Base-by-base conservation (phyloP, 2,113 vertebrate species). In the Dicrurus megarhynchus region DNA sequence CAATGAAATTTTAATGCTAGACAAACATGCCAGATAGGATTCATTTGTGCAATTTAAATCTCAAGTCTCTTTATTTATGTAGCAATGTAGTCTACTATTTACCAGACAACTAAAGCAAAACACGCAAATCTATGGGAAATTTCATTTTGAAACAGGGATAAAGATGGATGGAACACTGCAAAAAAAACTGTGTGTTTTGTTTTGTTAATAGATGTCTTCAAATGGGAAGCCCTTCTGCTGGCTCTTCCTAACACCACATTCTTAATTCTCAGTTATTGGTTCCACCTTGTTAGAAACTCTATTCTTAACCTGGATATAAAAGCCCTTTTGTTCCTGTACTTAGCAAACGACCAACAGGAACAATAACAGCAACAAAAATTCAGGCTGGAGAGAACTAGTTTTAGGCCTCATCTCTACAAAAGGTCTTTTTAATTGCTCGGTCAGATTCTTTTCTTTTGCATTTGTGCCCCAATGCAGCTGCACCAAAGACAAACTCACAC, bases 21-120 rank as follows among this genome's bases (percentile, higher is more conserved):
- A 95, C 60, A 84, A 92, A 92, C 55, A 61, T 2, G 7, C 32
- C 85, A 84, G 79, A 92, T 33, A 76, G 68, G 61, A 95, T 95
- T 95, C 8, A 84, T 93, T 92, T 95, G 68, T 83, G 78, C 89
- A 94, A 94, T 64, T 89, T 74, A 95, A 88, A 86, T 89, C 52
- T 89, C 46, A 81, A 28, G 42, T 76, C 30, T 50, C 16, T 74
- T 80, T 57, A 63, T 87, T 95, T 89, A 93, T 91, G 67, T 47
- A 46, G 75, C 71, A 74, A 82, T 7, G 55, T 16, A 91, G 47
- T 42, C 89, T 82, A 59, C 55, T 44, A 49, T 82, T 89, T 56
- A 82, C 68, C 37, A 79, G 41, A 26, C 67, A 61, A 85, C 5
- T 37, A 53, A 85, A 91, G 20, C 20, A 64, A 32, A 93, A 68